Conservation (phyloP, 1,140 invertebrate genomes). For the Papilio aristodemus region DNA sequence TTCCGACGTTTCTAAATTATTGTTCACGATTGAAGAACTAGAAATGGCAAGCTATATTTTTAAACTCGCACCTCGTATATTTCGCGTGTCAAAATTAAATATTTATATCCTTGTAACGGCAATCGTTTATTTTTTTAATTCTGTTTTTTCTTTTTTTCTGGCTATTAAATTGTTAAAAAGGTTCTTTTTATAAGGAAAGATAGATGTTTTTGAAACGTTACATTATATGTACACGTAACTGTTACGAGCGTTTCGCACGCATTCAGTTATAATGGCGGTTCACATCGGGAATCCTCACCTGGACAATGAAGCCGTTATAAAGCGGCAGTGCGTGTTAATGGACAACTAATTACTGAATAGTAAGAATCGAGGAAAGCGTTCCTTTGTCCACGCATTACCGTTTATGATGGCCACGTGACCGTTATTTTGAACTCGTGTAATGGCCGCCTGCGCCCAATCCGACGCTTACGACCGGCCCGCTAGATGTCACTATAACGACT, state of each 20-base stretch:
- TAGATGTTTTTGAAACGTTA: constrained; percentile 4
- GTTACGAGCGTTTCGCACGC: constrained; percentile 9
- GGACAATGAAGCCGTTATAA: constrained; percentile 31
- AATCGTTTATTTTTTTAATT: constrained; percentile 35
- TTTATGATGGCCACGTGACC: constrained; percentile 14
- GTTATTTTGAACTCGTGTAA: constrained; percentile 43
- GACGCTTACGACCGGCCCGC: constrained; percentile 46
- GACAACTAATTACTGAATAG: constrained; percentile 32
- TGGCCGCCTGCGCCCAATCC: constrained; percentile 22
- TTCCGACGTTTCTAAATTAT: constrained; percentile 46
- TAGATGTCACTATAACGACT: constrained; percentile 66
- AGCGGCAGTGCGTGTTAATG: constrained; percentile 24
- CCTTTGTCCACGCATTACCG: constrained; percentile 24
- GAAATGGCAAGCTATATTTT: constrained; percentile 32
- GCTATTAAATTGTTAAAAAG: too few species aligned
- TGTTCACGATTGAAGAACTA: constrained; percentile 38
- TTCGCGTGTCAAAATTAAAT: constrained; percentile 30
- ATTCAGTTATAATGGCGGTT: constrained; percentile 1
- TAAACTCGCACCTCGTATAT: constrained; percentile 35
- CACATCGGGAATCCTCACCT: constrained; percentile 19
- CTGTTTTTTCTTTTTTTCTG: too few species aligned
- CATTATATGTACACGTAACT: background rate
- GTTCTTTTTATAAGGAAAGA: background rate
- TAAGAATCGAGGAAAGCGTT: constrained; percentile 16
- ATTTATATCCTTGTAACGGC: constrained; percentile 38